A percentile compares a stretch with the other conserved stretches of the same genome.
phyloP scores from a whole-genome alignment of 35 echinoderm and acorn worm species.

The Ophiothrix spiculata region DNA sequence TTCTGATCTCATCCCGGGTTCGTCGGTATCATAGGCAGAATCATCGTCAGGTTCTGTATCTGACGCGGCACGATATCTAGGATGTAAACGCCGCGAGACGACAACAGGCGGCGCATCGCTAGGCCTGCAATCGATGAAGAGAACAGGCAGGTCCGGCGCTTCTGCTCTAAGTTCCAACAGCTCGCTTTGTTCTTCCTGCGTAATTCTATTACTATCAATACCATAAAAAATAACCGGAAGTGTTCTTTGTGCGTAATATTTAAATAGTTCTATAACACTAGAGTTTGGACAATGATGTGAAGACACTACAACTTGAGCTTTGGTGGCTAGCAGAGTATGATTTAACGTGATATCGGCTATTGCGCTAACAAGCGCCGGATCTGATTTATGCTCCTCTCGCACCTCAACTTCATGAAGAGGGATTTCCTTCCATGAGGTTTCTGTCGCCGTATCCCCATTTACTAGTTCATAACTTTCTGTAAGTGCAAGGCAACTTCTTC shows the following conservation, averaged over 20 bases:
- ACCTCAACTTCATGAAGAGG: conserved; percentile 60
- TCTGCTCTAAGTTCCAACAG: conserved; percentile 63
- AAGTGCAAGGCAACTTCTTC: conserved; percentile 60
- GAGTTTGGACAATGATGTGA: conserved; percentile 65
- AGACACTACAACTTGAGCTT: conserved; percentile 78
- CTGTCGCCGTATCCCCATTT: conserved; percentile 43
- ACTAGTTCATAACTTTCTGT: conserved; percentile 84
- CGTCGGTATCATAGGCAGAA: conserved; percentile 72
- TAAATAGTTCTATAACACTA: conserved; percentile 44
- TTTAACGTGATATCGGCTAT: conserved; percentile 77
- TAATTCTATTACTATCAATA: conserved; percentile 52
- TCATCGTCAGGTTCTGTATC: conserved; percentile 72
- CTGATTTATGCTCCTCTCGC: conserved; percentile 31
- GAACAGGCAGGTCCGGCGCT: conserved; percentile 54
- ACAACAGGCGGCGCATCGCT: conserved; percentile 1
- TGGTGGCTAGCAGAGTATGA: conserved; percentile 57
- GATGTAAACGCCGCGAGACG: conserved; percentile 16
- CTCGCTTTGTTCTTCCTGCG: conserved; percentile 48
- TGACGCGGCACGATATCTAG: conserved; percentile 21
- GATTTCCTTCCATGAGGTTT: conserved; percentile 62
- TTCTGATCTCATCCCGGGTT: conserved; percentile 16
- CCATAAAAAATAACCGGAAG: conserved; percentile 83
- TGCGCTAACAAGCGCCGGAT: conserved; percentile 52
- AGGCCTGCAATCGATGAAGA: conserved; percentile 83
- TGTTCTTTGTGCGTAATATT: conserved; percentile 44